Evolutionary conservation across 1,140 invertebrate species (phyloP).

Genomic region (Holcopasites calliopsidis): DNA sequence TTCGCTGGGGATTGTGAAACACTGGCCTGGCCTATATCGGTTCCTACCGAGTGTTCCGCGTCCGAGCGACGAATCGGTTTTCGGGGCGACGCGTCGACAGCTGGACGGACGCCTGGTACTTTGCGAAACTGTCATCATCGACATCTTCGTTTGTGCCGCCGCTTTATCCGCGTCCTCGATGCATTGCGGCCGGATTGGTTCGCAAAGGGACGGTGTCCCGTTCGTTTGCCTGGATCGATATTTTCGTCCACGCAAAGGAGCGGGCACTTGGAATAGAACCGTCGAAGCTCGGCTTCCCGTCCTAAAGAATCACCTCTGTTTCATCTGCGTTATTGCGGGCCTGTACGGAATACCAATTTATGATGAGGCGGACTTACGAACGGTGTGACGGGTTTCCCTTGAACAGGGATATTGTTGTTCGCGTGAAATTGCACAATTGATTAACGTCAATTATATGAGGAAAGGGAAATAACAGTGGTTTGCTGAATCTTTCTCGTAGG

Average conservation of each 20-base stretch:
- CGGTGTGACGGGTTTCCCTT: not conserved
- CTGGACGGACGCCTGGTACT: not conserved
- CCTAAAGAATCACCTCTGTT: not conserved
- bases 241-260: not conserved
- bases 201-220: not conserved
- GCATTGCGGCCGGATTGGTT: not conserved
- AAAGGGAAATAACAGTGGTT: too few relatives aligned
- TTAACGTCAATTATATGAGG: too few relatives aligned
- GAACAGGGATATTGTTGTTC: too few relatives aligned
- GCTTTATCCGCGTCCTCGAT: not conserved
- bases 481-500: too few relatives aligned
- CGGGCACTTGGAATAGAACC: not conserved
- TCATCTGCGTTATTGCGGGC: not conserved
- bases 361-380: not conserved
- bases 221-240: not conserved
- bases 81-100: not conserved
- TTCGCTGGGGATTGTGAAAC: slow-evolving; percentile 18
- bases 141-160: not conserved
- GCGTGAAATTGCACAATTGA: too few relatives aligned
- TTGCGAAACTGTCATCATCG: not conserved
- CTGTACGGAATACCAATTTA: not conserved
- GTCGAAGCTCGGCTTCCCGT: not conserved
- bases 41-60: not conserved
- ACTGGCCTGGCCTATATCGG: not conserved
- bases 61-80: not conserved